A percentile compares a stretch with the other conserved stretches of the same genome.
phyloP scores from a whole-genome alignment of 2,113 vertebrate species.

The Varanus salvator region DNA sequence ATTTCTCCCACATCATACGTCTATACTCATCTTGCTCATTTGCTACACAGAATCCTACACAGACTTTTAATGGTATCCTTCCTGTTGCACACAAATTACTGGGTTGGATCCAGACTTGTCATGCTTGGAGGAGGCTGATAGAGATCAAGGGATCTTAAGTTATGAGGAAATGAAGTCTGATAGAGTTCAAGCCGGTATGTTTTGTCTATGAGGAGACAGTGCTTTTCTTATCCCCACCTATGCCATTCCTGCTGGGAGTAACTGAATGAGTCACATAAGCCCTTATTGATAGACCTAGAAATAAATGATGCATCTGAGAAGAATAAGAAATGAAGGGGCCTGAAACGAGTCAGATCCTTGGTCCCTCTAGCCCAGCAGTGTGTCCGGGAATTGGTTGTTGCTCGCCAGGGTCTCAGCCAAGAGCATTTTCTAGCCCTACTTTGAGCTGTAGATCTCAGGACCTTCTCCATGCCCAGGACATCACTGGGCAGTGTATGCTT shows the following conservation, averaged over 20 bases:
- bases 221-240: not conserved
- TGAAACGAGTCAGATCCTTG: not conserved
- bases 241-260: not conserved
- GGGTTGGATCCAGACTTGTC: no score
- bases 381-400: not conserved
- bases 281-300: not conserved
- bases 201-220: not conserved
- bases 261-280: not conserved
- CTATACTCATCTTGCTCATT: not conserved
- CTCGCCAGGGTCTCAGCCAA: not conserved
- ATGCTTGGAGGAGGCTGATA: no score
- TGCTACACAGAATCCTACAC: not conserved
- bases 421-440: not conserved
- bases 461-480: not conserved
- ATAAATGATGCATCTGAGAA: not conserved
- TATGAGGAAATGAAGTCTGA: no score
- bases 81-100: not conserved
- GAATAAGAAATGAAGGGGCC: not conserved
- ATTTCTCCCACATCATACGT: not conserved
- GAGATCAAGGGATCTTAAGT: no score
- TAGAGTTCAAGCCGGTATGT: not conserved
- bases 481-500: not conserved
- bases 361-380: not conserved
- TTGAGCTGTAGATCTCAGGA: not conserved
- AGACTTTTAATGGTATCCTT: not conserved